A percentile compares a stretch with the other conserved stretches of the same genome.
Evolutionary conservation across 2,797 vertebrate species (phyloP).

Genomic region (Gouania willdenowi): DNA sequence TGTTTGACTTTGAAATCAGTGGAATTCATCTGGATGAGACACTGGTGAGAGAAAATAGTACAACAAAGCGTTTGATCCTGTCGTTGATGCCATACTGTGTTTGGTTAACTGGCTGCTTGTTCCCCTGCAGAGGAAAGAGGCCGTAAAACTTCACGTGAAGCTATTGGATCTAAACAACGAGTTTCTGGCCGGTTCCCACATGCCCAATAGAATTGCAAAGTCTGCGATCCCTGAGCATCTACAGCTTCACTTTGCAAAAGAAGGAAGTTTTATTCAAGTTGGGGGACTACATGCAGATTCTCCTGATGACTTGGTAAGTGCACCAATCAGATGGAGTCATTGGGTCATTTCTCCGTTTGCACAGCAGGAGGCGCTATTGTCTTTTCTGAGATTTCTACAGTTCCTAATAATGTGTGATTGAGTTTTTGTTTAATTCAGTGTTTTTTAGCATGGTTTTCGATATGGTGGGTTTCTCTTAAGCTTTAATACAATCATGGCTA

Average conservation of each 20-base stretch:
- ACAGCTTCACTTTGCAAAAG: slow-evolving; percentile 76
- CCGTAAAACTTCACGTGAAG: slow-evolving; percentile 86
- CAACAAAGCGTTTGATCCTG: background rate
- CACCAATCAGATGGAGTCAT: background rate
- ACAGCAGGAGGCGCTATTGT: slow-evolving; percentile 45
- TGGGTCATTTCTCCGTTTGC: background rate
- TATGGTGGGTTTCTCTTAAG: too few species aligned
- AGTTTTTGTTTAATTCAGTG: too few species aligned
- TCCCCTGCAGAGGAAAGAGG: slow-evolving; percentile 81
- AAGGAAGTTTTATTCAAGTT: slow-evolving; percentile 82
- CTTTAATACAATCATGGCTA: too few species aligned
- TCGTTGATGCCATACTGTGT: too few species aligned
- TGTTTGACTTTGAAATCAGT: slow-evolving; percentile 99
- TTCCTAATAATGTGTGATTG: background rate
- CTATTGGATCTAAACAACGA: slow-evolving; percentile 89
- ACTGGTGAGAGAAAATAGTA: slow-evolving; percentile 74
- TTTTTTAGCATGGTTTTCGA: too few species aligned
- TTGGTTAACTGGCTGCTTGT: background rate
- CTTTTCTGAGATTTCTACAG: too few species aligned
- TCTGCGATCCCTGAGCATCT: slow-evolving; percentile 83
- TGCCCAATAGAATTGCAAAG: slow-evolving; percentile 87
- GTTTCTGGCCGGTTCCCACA: slow-evolving; percentile 85
- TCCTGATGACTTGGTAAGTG: slow-evolving; percentile 84
- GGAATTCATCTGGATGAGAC: slow-evolving; percentile 95
- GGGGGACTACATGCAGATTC: slow-evolving; percentile 87